Percentiles rank a stretch among this genome's conserved stretches.
Conservation (phyloP, 2,113 vertebrate species). For the Poeciliopsis retropinna region DNA sequence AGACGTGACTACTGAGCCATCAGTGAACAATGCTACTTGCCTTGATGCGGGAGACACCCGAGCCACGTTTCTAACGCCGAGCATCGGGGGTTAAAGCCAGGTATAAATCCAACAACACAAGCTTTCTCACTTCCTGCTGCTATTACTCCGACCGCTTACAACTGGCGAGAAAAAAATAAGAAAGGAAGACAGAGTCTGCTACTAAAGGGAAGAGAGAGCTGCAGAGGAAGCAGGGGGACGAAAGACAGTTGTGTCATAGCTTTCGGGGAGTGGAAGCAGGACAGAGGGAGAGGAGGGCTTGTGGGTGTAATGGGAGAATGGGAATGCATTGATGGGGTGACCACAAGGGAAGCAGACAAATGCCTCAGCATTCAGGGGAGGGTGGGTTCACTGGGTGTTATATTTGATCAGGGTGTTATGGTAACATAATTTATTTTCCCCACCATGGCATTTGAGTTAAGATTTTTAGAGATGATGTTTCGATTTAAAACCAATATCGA, state of each 20-base stretch:
- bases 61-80: constrained; percentile 37
- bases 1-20: constrained; percentile 21
- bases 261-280: constrained; percentile 39
- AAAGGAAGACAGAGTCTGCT: constrained; percentile 44
- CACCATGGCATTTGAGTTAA: background rate
- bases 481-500: background rate
- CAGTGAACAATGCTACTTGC: constrained; percentile 58
- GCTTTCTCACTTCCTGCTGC: constrained; percentile 18
- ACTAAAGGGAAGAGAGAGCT: constrained; percentile 58
- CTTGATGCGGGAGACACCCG: constrained; percentile 49
- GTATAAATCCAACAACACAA: constrained; percentile 36
- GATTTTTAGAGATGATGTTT: background rate
- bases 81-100: constrained; percentile 38
- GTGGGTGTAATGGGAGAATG: constrained; percentile 68
- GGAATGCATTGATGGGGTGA: constrained; percentile 74
- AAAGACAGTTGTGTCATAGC: constrained; percentile 57
- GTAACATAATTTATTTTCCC: constrained; percentile 15
- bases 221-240: constrained; percentile 45
- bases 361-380: constrained; percentile 72
- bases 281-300: constrained; percentile 27
- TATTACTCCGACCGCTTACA: constrained; percentile 31
- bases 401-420: constrained; percentile 30
- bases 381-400: constrained; percentile 23
- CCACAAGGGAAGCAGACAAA: constrained; percentile 82
- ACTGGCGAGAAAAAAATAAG: constrained; percentile 42